These are phyloP conservation scores for Malurus alboscapulatus DNA, from an alignment of 2,113 vertebrate genomes.

Conservation along the genomic window DNA sequence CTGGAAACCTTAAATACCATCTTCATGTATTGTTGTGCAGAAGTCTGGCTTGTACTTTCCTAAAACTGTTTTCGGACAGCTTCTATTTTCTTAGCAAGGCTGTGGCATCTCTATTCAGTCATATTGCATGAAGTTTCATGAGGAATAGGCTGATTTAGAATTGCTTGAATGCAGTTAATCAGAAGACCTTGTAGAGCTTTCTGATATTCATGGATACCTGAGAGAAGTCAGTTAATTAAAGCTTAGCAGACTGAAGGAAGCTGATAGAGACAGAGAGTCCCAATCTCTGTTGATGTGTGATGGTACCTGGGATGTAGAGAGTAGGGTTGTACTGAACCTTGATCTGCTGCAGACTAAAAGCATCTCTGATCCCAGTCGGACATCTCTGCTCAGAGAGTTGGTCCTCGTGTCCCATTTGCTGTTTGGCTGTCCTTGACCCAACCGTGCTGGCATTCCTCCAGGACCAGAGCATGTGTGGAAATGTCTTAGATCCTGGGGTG, in stretches of 20 bases:
- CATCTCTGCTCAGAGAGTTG: neutral
- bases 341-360: neutral
- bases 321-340: too few species aligned
- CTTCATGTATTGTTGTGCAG: neutral
- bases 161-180: neutral
- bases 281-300: accelerated
- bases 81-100: neutral
- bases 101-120: neutral
- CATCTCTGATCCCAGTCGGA: accelerated
- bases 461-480: neutral
- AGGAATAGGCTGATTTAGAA: neutral
- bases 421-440: neutral
- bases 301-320: neutral
- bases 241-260: neutral
- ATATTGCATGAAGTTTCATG: neutral
- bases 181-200: neutral
- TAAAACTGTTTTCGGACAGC: neutral
- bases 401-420: neutral
- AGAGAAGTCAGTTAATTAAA: neutral
- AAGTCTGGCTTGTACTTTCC: neutral
- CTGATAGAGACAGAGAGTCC: neutral
- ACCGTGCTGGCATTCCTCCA: neutral
- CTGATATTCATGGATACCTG: neutral
- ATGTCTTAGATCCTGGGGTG: neutral
- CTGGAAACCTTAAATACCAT: neutral